phyloP scores from a whole-genome alignment of 2,888 invertebrate species.

The Cosmopolites sordidus region DNA sequence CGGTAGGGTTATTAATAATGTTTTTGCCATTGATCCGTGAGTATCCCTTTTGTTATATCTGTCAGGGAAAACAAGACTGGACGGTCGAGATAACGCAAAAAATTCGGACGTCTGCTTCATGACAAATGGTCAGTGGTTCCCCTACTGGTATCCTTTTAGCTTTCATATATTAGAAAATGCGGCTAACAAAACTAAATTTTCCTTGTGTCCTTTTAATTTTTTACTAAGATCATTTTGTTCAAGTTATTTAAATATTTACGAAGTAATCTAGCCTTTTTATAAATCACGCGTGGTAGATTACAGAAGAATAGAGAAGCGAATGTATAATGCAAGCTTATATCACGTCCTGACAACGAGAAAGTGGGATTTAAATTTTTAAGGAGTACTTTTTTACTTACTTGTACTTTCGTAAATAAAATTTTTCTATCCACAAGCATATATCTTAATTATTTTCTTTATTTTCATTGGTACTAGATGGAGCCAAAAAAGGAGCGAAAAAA shows the following conservation, averaged over 20 bases:
- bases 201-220: no score
- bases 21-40: neutral
- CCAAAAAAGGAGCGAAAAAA: no score
- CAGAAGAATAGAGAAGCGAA: constrained; percentile 16
- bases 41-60: constrained; percentile 1
- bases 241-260: no score
- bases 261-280: constrained; percentile 41
- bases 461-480: no score
- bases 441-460: no score
- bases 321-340: constrained; percentile 47
- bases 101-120: constrained; percentile 8
- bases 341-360: constrained; percentile 46
- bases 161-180: neutral
- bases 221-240: no score
- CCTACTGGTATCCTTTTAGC: neutral
- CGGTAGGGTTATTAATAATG: neutral
- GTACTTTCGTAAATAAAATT: no score
- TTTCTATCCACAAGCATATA: no score
- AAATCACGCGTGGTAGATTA: constrained; percentile 42
- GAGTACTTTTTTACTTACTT: constrained; percentile 22
- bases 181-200: neutral
- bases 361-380: constrained; percentile 43
- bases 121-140: constrained; percentile 9
- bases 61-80: constrained; percentile 4
- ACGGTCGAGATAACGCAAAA: constrained; percentile 9